Conservation (phyloP, 30 jellyfish, hydroid and myxozoan genomes). For the Hydra vulgaris region DNA sequence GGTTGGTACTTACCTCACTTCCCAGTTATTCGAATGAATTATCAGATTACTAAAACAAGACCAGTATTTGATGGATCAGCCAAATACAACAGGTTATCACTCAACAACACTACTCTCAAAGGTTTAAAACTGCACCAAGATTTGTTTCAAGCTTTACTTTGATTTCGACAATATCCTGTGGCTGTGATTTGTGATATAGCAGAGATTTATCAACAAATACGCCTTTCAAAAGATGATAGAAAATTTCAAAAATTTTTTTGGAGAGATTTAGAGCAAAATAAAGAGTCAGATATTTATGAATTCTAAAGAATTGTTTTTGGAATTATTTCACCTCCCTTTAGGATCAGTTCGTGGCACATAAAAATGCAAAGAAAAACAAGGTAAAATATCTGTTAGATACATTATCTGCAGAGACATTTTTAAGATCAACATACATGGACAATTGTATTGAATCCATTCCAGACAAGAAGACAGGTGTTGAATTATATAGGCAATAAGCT, state of each 20-base stretch:
- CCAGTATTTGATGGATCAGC: slow-evolving; percentile 29
- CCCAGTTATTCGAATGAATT: background rate
- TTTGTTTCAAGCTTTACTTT: background rate
- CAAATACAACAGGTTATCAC: slow-evolving; percentile 22
- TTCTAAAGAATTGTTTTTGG: slow-evolving; percentile 49
- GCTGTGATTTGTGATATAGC: slow-evolving; percentile 50
- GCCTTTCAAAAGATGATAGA: slow-evolving; percentile 15
- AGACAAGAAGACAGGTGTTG: slow-evolving; percentile 26
- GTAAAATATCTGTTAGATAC: slow-evolving; percentile 33
- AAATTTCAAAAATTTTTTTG: slow-evolving; percentile 36
- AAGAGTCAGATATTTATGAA: slow-evolving; percentile 38
- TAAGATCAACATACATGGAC: slow-evolving; percentile 56
- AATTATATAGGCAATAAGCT: slow-evolving; percentile 21
- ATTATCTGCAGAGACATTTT: slow-evolving; percentile 43
- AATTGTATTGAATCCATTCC: slow-evolving; percentile 42
- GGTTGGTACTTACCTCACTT: slow-evolving; percentile 37
- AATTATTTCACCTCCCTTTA: slow-evolving; percentile 27
- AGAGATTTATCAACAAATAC: slow-evolving; percentile 37
- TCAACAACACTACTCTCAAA: slow-evolving; percentile 13
- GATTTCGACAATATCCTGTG: slow-evolving; percentile 45
- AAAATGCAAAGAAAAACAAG: slow-evolving; percentile 22
- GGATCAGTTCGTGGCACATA: slow-evolving; percentile 33
- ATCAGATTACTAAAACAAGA: slow-evolving; percentile 22
- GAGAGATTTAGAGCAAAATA: slow-evolving; percentile 29
- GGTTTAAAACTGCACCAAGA: slow-evolving; percentile 27